Conservation (phyloP, 2,797 vertebrate genomes). For the Antennarius maculatus region DNA sequence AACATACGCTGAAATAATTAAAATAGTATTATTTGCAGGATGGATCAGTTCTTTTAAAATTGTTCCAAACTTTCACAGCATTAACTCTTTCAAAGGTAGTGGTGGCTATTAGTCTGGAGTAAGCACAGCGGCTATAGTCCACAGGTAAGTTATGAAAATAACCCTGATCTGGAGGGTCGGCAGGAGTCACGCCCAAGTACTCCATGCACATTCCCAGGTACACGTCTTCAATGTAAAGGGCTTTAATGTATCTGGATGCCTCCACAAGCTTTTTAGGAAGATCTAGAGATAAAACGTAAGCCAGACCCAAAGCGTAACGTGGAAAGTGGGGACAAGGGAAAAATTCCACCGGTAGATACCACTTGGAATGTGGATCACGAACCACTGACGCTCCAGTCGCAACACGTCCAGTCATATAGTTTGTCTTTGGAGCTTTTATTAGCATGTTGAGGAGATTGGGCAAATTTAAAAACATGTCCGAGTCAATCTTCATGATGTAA, state of each 20-base stretch:
- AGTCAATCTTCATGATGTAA: constrained; percentile 16
- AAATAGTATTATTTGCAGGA: constrained; percentile 34
- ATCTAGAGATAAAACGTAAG: constrained; percentile 75
- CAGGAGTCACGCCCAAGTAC: constrained; percentile 41
- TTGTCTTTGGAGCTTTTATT: background rate
- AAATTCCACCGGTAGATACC: constrained; percentile 57
- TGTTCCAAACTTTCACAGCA: constrained; percentile 45
- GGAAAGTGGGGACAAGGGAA: constrained; percentile 57
- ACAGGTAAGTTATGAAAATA: constrained; percentile 28
- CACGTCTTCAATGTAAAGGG: constrained; percentile 80
- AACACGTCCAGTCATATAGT: constrained; percentile 67
- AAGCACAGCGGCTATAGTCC: constrained; percentile 50
- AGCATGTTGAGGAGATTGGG: constrained; percentile 53
- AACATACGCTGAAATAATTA: background rate
- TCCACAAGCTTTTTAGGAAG: constrained; percentile 57
- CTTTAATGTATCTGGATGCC: constrained; percentile 55
- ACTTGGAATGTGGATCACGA: constrained; percentile 44
- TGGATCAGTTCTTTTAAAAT: background rate
- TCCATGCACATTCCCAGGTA: constrained; percentile 78
- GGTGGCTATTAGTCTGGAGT: constrained; percentile 43
- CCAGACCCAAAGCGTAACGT: constrained; percentile 73
- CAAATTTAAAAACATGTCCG: constrained; percentile 56
- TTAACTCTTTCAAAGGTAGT: constrained; percentile 27
- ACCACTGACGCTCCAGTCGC: background rate
- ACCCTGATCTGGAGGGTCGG: fast-evolving